Evolutionary conservation across 2,888 invertebrate genomes (phyloP).

Genomic region (Limnephilus auricula): DNA sequence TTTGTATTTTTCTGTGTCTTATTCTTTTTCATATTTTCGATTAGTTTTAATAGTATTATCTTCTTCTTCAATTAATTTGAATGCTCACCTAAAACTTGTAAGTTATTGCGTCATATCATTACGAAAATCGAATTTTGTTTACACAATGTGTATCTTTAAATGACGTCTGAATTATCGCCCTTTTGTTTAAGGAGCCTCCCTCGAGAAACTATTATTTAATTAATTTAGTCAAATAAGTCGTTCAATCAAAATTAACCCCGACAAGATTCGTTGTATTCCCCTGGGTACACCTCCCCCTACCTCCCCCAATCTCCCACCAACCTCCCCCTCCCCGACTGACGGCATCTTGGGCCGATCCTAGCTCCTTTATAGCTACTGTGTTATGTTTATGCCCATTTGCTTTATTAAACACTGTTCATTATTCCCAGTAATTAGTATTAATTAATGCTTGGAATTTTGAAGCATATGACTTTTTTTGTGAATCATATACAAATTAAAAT

Average conservation of each 20-base stretch:
- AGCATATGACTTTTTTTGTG: background rate
- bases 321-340: background rate
- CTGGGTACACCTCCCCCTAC: background rate
- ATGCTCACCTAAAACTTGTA: too few species aligned
- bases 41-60: too few species aligned
- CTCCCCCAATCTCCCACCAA: background rate
- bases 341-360: background rate
- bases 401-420: background rate
- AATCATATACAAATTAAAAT: too few species aligned
- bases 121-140: background rate
- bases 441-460: background rate
- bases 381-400: conserved; percentile 3
- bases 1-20: too few species aligned
- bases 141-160: background rate
- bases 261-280: conserved; percentile 40
- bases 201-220: conserved; percentile 59
- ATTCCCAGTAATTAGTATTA: background rate
- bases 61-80: too few species aligned
- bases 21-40: too few species aligned
- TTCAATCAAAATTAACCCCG: conserved; percentile 58
- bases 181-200: conserved; percentile 39
- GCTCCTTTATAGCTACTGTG: background rate
- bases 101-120: background rate
- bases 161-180: conserved; percentile 15
- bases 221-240: conserved; percentile 55